A percentile compares a stretch with the other conserved stretches of the same genome.
Evolutionary conservation across 2,113 vertebrate species (phyloP).

Genomic region (Corvus cornix): DNA sequence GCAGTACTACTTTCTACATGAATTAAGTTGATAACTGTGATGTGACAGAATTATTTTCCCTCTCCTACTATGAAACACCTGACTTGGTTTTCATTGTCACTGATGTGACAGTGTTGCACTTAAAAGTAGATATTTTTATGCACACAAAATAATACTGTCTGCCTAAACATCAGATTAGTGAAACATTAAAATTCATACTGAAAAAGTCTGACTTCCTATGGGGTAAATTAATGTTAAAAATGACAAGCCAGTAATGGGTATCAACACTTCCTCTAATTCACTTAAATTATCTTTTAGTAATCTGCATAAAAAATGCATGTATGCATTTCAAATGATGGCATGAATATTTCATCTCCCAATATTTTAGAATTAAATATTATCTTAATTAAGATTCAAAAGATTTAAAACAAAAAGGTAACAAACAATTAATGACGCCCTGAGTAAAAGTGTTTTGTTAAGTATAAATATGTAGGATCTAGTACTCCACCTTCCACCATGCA

Average conservation of each 20-base stretch:
- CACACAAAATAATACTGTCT: neutral
- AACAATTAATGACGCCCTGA: neutral
- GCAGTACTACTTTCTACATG: neutral
- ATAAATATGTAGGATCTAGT: neutral
- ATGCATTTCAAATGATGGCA: neutral
- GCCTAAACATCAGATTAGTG: neutral
- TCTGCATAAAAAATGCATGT: constrained; percentile 11
- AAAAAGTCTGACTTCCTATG: neutral
- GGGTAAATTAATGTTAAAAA: neutral
- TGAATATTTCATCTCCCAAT: neutral
- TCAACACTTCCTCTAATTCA: neutral
- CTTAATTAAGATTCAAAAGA: neutral
- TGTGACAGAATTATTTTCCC: neutral
- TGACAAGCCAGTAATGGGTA: neutral
- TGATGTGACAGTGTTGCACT: neutral
- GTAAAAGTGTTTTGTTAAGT: neutral
- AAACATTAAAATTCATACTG: constrained; percentile 26
- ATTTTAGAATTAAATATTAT: constrained; percentile 10
- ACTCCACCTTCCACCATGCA: neutral
- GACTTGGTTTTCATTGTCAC: neutral
- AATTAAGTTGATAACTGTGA: neutral
- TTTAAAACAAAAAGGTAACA: neutral
- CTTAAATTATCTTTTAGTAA: neutral
- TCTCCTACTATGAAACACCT: neutral
- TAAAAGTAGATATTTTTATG: constrained; percentile 10